Base-by-base conservation (phyloP, 2,888 invertebrate genomes). In the Brachyptera putata region DNA sequence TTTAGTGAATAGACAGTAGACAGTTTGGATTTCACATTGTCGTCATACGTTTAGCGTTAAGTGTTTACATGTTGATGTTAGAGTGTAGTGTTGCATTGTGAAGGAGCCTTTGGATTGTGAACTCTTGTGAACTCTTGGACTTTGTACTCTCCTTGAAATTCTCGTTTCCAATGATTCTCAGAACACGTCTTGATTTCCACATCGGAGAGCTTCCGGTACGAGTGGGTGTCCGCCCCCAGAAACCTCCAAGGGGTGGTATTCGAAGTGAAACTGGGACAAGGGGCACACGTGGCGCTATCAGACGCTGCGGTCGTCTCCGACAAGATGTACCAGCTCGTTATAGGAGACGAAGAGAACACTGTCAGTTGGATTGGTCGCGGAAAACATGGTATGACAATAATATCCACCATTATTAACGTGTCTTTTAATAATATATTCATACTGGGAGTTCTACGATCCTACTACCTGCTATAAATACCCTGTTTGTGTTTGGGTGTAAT, bases 101-200 rank as follows among this genome's bases (percentile, higher is more conserved):
- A n/a, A n/a, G n/a, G n/a, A n/a, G n/a, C n/a, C n/a, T n/a, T n/a
- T n/a, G n/a, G n/a, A n/a, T n/a, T n/a, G n/a, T n/a, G n/a, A n/a
- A n/a, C n/a, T n/a, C n/a, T n/a, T n/a, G n/a, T n/a, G n/a, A n/a
- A n/a, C n/a, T n/a, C n/a, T n/a, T n/a, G n/a, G n/a, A n/a, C n/a
- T n/a, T n/a, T n/a, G n/a, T n/a, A n/a, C n/a, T n/a, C n/a, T n/a
- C n/a, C n/a, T n/a, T n/a, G n/a, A n/a, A n/a, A 25, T 48, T 77
- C 76, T 1, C 24, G 14, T 21, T n/a, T 7, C 43, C 5, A 9
- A 43, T 4, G 25, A n/a, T 16, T 24, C 25, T 49, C 25, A 84
- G 84, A 85, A 72, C 83, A 84, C 68, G 73, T 84, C 53, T 79
- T 84, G 3, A 80, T 84, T 13, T 84, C 84, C 0, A 80, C 84